These are phyloP conservation scores for Zoanthus solanderi DNA, from an alignment of 92 coral and sea anemone genomes.

Conservation along the genomic window DNA sequence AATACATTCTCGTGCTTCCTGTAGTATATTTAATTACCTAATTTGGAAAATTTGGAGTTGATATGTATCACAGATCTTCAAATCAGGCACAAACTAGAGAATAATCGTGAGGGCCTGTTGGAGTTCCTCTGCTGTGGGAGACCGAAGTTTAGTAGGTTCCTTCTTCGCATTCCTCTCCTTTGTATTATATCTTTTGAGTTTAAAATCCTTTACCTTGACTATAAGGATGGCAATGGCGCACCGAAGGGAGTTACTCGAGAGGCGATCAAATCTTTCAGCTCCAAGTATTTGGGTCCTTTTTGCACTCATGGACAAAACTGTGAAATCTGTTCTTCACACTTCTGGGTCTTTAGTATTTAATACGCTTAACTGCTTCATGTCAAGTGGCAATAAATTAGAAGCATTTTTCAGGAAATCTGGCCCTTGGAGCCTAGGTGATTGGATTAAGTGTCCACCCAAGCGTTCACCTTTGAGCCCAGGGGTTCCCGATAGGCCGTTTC, in stretches of 20 bases:
- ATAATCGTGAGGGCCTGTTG: constrained; percentile 28
- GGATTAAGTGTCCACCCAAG: constrained; percentile 11
- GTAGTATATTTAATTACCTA: too few species aligned
- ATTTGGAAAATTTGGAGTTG: too few species aligned
- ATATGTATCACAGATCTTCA: not conserved
- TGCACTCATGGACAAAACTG: constrained; percentile 3
- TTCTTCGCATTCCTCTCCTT: constrained; percentile 15
- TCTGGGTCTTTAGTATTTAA: constrained; percentile 55
- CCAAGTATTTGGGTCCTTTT: constrained; percentile 10
- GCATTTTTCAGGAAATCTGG: constrained; percentile 33
- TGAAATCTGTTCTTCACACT: constrained; percentile 4
- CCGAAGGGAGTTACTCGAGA: constrained; percentile 38
- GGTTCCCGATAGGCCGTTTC: constrained; percentile 19
- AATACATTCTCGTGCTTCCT: too few species aligned
- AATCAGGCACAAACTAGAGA: not conserved
- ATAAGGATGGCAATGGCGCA: constrained; percentile 40
- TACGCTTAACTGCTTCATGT: not conserved
- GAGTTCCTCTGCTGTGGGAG: constrained; percentile 31
- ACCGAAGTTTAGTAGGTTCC: constrained; percentile 10
- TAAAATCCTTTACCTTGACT: constrained; percentile 10
- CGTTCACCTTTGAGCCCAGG: constrained; percentile 17
- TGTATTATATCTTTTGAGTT: not conserved
- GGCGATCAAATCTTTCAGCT: constrained; percentile 37
- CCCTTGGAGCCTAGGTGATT: constrained; percentile 41
- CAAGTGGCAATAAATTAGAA: not conserved